Evolutionary conservation across 2,888 invertebrate genomes (phyloP).

Genomic region (Cosmopolites sordidus): DNA sequence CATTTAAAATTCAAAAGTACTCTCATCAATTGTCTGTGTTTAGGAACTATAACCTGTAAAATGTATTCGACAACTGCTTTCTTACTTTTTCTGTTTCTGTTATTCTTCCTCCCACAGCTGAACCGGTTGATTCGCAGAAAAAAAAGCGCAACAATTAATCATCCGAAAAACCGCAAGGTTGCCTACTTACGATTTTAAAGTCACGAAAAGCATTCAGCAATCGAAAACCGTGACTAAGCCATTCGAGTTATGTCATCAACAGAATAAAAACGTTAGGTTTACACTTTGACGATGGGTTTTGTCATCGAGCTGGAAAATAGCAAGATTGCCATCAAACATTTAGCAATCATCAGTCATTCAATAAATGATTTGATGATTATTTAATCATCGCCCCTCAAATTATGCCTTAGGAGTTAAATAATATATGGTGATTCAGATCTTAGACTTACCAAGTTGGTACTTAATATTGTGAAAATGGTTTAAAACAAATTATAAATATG

Average conservation of each 20-base stretch:
- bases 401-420: too few species aligned
- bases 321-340: not conserved
- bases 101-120: not conserved
- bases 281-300: not conserved
- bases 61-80: too few species aligned
- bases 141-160: not conserved
- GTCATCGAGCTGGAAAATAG: not conserved
- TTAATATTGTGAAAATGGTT: too few species aligned
- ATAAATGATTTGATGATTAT: too few species aligned
- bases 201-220: slow-evolving; percentile 6
- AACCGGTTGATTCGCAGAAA: not conserved
- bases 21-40: too few species aligned
- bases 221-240: slow-evolving; percentile 12
- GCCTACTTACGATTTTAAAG: slow-evolving; percentile 3
- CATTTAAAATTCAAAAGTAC: too few species aligned
- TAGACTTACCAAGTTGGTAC: too few species aligned
- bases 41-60: too few species aligned
- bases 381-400: too few species aligned
- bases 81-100: too few species aligned
- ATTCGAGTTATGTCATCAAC: slow-evolving; percentile 11
- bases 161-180: slow-evolving; percentile 8
- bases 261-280: not conserved
- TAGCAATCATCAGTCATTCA: not conserved
- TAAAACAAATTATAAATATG: too few species aligned
- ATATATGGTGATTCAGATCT: too few species aligned